Percentiles rank a stretch among this genome's conserved stretches.
Evolutionary conservation across 2,113 vertebrate genomes (phyloP).

Genomic region (Pseudopipra pipra): DNA sequence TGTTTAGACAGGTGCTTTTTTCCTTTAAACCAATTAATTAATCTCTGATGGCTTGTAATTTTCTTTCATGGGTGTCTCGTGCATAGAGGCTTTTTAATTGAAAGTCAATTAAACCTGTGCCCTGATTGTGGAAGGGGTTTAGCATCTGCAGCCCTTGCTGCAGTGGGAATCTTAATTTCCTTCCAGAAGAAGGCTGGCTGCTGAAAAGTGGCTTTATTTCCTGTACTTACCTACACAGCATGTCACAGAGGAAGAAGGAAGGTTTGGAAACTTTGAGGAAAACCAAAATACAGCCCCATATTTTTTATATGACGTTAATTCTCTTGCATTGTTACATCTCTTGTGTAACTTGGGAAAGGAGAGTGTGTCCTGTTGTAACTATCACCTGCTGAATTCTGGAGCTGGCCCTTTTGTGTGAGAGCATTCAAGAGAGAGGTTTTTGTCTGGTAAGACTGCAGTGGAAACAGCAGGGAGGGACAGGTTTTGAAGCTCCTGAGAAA

Average conservation of each 20-base stretch:
- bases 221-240: neutral
- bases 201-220: neutral
- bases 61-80: neutral
- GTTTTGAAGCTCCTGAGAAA: neutral
- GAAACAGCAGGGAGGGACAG: neutral
- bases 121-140: neutral
- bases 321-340: neutral
- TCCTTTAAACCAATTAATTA: neutral
- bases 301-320: neutral
- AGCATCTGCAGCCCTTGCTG: neutral
- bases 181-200: neutral
- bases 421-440: neutral
- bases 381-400: neutral
- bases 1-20: conserved; percentile 91
- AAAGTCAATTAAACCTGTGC: neutral
- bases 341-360: neutral
- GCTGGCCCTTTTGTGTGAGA: neutral
- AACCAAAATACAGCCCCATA: neutral
- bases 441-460: neutral
- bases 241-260: neutral
- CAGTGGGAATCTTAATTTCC: neutral
- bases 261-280: neutral
- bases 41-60: neutral
- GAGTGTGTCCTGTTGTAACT: neutral
- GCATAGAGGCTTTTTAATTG: neutral